Evolutionary conservation across 2,113 vertebrate genomes (phyloP).

Genomic region (Myodes glareolus): DNA sequence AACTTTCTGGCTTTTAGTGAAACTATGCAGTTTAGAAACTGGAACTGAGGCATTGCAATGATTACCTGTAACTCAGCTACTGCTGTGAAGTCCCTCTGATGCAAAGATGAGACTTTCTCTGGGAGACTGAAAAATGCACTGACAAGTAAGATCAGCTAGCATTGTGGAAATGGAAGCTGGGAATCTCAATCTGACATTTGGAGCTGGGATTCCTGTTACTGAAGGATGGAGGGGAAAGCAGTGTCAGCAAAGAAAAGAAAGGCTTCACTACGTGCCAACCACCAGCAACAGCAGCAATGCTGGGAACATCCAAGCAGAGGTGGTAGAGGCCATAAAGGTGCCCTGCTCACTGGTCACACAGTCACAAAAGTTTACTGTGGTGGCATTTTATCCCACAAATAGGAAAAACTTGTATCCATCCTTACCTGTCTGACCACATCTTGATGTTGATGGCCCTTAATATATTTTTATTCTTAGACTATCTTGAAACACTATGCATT

Average conservation of each 20-base stretch:
- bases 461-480: not conserved
- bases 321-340: rapidly evolving
- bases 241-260: rapidly evolving
- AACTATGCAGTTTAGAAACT: not conserved
- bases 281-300: rapidly evolving
- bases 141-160: not conserved
- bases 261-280: no score
- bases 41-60: not conserved
- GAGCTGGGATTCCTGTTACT: rapidly evolving
- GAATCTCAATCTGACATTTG: not conserved
- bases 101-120: not conserved
- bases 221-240: not conserved
- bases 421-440: not conserved
- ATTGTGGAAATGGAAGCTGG: not conserved
- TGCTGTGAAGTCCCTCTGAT: not conserved
- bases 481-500: slow-evolving; percentile 2
- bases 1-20: not conserved
- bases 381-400: not conserved
- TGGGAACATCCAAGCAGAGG: rapidly evolving
- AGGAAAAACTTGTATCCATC: not conserved
- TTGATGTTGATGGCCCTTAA: not conserved
- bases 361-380: rapidly evolving
- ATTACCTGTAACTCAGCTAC: not conserved
- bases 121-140: rapidly evolving
- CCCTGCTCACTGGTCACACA: rapidly evolving